Evolutionary conservation across 2,113 vertebrate species (phyloP).

Genomic region (Tetraodon nigroviridis): DNA sequence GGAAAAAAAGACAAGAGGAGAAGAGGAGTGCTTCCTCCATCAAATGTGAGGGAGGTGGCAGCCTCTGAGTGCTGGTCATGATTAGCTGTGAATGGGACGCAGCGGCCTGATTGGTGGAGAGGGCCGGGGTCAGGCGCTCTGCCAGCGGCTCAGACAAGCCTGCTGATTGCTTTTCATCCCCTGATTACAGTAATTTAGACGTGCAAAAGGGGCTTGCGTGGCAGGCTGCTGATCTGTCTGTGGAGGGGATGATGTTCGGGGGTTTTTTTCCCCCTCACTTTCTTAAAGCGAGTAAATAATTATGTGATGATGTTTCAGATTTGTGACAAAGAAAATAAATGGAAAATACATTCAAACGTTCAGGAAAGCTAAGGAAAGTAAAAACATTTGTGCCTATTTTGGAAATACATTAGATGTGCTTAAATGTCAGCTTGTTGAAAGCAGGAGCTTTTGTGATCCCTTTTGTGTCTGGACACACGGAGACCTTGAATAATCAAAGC

Average conservation of each 20-base stretch:
- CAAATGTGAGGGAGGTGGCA: slow-evolving; percentile 49
- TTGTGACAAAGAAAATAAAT: no score
- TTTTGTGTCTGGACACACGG: slow-evolving; percentile 37
- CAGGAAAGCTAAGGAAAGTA: no score
- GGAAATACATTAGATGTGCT: no score
- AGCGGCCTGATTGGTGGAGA: slow-evolving; percentile 57
- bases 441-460: not conserved
- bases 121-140: slow-evolving; percentile 56
- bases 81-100: slow-evolving; percentile 62
- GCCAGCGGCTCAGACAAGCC: slow-evolving; percentile 65
- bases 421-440: no score
- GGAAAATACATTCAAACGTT: no score
- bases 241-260: not conserved
- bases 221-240: slow-evolving; percentile 38
- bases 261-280: no score
- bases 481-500: slow-evolving; percentile 60
- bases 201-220: slow-evolving; percentile 53
- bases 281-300: no score
- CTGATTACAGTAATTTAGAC: slow-evolving; percentile 73
- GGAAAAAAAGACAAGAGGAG: slow-evolving; percentile 42
- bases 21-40: slow-evolving; percentile 53
- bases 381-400: no score
- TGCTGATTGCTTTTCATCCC: slow-evolving; percentile 74
- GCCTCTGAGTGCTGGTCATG: slow-evolving; percentile 31
- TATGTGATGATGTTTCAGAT: no score